A percentile compares a stretch with the other conserved stretches of the same genome.
Conservation (phyloP, 2,888 invertebrate species). For the Cantharis rufa region DNA sequence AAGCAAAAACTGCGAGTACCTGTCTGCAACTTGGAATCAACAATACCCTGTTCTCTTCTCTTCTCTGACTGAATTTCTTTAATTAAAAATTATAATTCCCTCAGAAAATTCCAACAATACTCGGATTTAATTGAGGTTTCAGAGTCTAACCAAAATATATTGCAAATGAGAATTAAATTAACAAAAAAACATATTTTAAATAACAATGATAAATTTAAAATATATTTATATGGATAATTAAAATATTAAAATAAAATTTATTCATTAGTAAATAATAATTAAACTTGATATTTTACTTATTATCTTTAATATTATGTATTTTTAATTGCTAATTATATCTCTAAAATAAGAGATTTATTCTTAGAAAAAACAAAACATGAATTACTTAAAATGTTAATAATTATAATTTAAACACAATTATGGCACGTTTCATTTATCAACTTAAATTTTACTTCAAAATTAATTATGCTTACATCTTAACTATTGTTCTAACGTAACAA, state of each 20-base stretch:
- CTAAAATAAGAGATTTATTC: background rate
- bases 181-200: background rate
- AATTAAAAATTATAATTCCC: slow-evolving; percentile 51
- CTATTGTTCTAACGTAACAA: background rate
- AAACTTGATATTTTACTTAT: background rate
- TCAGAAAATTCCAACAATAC: slow-evolving; percentile 44
- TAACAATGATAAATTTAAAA: background rate
- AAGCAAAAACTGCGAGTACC: slow-evolving; percentile 48
- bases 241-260: background rate
- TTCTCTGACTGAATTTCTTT: slow-evolving; percentile 29
- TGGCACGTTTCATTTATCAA: background rate
- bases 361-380: background rate
- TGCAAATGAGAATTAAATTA: background rate
- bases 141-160: background rate
- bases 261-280: background rate
- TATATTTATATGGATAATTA: background rate
- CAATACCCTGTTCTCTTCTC: slow-evolving; percentile 33
- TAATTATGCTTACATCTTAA: background rate
- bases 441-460: background rate
- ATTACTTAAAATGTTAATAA: background rate
- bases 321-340: background rate
- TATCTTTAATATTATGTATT: background rate
- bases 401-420: background rate
- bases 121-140: slow-evolving; percentile 18
- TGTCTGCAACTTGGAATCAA: slow-evolving; percentile 33